phyloP scores from a whole-genome alignment of 2,797 vertebrate genomes.

The Geotrypetes seraphini region DNA sequence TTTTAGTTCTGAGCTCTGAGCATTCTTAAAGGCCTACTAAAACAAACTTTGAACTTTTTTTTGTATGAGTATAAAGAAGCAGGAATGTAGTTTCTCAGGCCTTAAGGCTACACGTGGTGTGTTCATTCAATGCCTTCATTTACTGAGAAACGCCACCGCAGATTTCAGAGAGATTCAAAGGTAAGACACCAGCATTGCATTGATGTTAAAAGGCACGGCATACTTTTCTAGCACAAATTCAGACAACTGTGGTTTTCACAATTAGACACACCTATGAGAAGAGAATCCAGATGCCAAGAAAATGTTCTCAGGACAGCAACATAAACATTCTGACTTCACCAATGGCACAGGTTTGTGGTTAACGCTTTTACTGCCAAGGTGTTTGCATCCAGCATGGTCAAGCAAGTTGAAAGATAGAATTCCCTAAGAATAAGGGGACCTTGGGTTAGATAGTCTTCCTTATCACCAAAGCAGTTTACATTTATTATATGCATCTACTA shows the following conservation, averaged over 20 bases:
- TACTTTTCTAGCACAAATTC: conserved; percentile 18
- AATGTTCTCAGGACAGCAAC: conserved; percentile 41
- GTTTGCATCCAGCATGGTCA: no score
- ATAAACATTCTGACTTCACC: conserved; percentile 39
- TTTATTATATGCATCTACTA: no score
- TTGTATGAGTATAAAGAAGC: conserved; percentile 12
- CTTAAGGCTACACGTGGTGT: conserved; percentile 11
- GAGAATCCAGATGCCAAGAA: conserved; percentile 35
- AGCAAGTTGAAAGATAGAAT: no score
- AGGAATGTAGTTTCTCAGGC: conserved; percentile 3
- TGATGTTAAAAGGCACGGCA: conserved; percentile 1
- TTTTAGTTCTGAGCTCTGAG: conserved; percentile 8
- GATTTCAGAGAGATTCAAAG: conserved; percentile 29
- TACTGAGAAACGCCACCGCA: conserved; percentile 22
- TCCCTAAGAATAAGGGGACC: no score
- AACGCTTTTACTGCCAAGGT: conserved; percentile 28
- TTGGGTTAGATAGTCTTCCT: no score
- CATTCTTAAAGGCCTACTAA: conserved; percentile 10
- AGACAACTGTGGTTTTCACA: conserved; percentile 35
- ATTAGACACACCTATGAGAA: conserved; percentile 47
- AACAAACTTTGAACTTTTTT: conserved; percentile 16
- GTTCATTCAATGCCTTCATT: conserved; percentile 7
- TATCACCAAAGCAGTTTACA: no score
- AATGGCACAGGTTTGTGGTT: conserved; percentile 33
- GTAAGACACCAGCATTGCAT: conserved; percentile 22